Conservation (phyloP, 2,797 vertebrate species). For the Alcedo quadribrachys region DNA sequence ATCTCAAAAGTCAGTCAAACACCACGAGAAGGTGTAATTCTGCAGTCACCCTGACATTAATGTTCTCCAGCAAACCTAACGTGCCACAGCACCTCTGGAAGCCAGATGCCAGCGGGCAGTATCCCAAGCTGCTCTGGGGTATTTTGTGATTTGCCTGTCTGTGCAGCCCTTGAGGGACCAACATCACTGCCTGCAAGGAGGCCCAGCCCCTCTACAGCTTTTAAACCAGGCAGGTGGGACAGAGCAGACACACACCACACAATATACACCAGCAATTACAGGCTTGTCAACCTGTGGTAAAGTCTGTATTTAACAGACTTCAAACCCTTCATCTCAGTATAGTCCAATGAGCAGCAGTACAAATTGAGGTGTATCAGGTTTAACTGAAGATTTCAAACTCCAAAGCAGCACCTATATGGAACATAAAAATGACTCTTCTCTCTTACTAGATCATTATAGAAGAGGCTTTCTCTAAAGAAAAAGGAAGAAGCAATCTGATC, state of each 20-base stretch:
- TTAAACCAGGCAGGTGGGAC: neutral
- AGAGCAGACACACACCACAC: neutral
- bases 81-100: rapidly evolving
- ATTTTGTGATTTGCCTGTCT: neutral
- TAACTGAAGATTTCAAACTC: neutral
- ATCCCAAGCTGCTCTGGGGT: rapidly evolving
- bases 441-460: neutral
- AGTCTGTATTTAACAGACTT: neutral
- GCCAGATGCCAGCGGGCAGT: rapidly evolving
- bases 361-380: neutral
- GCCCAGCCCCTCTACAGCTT: neutral
- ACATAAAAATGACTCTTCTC: neutral
- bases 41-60: neutral
- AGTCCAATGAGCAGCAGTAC: neutral
- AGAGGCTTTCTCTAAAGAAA: neutral
- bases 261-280: neutral
- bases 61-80: neutral
- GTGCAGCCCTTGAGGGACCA: neutral
- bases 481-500: neutral
- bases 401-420: neutral
- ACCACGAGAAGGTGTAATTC: neutral
- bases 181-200: neutral
- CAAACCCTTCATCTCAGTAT: neutral
- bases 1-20: neutral
- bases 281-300: too few species aligned